Conservation (phyloP, 2,888 invertebrate genomes). For the Linnaemya vulpina region DNA sequence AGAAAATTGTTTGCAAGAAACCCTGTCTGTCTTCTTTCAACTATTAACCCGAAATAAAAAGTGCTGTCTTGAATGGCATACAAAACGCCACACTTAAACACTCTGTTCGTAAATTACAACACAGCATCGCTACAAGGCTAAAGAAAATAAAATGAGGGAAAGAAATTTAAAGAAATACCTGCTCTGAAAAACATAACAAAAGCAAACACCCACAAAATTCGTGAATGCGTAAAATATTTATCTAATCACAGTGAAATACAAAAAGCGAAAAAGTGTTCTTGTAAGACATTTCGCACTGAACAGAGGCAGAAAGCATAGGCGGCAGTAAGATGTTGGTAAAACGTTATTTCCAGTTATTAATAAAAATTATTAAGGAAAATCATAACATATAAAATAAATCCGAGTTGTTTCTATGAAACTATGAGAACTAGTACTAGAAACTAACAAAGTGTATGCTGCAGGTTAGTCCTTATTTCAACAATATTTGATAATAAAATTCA, state of each 20-base stretch:
- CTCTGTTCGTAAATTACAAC: constrained; percentile 8
- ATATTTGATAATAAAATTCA: too few species aligned
- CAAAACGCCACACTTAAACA: constrained; percentile 3
- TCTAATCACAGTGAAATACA: constrained; percentile 65
- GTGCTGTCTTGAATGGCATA: constrained; percentile 49
- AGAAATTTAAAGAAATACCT: constrained; percentile 17
- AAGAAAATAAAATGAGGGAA: not conserved
- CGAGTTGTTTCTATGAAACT: too few species aligned
- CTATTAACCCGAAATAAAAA: constrained; percentile 60
- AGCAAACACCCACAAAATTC: constrained; percentile 52
- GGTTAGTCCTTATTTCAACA: too few species aligned
- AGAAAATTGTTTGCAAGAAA: constrained; percentile 38
- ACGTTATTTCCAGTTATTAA: not conserved
- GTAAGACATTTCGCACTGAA: not conserved
- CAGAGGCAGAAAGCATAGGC: not conserved
- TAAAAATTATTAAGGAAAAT: too few species aligned
- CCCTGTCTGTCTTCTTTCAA: constrained; percentile 40
- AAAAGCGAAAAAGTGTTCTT: not conserved
- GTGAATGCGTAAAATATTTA: constrained; percentile 71
- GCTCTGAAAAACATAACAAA: not conserved
- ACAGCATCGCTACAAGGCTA: constrained; percentile 32
- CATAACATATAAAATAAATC: too few species aligned
- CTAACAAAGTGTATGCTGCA: too few species aligned
- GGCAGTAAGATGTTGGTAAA: not conserved
- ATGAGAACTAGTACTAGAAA: too few species aligned